Conservation (phyloP, 2,797 vertebrate species). For the Dendrocincla tyrannina region DNA sequence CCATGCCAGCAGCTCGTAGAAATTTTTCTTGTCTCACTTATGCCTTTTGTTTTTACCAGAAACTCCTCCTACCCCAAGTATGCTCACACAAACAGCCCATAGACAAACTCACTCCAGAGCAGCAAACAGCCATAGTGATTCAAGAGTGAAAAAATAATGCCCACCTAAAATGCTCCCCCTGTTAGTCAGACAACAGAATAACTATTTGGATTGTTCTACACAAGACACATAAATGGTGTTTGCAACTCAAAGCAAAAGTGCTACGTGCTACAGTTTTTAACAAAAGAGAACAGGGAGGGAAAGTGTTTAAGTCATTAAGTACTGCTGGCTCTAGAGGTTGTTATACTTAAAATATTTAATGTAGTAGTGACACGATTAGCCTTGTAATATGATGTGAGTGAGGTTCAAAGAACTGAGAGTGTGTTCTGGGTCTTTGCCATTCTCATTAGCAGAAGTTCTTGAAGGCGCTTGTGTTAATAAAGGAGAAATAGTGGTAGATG, state of each 20-base stretch:
- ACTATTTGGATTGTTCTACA: background rate
- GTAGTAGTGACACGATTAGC: background rate
- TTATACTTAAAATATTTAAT: background rate
- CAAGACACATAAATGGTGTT: background rate
- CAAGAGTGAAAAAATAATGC: background rate
- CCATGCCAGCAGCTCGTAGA: background rate
- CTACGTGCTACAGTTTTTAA: background rate
- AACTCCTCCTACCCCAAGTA: accelerated
- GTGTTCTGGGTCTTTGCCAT: background rate
- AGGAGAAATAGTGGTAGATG: background rate
- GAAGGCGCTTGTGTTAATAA: slow-evolving; percentile 5
- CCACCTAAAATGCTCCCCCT: background rate
- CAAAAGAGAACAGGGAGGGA: background rate
- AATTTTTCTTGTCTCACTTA: background rate
- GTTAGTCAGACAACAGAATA: background rate
- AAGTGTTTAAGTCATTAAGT: background rate
- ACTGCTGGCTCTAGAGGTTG: background rate
- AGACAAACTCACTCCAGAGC: background rate
- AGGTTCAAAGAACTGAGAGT: background rate
- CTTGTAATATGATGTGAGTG: background rate
- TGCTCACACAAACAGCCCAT: background rate
- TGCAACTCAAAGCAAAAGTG: background rate
- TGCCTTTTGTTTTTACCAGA: background rate
- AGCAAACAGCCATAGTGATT: background rate
- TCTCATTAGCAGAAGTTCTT: slow-evolving; percentile 7